Conservation (phyloP, 2,888 invertebrate species). For the Anorthoa munda region DNA sequence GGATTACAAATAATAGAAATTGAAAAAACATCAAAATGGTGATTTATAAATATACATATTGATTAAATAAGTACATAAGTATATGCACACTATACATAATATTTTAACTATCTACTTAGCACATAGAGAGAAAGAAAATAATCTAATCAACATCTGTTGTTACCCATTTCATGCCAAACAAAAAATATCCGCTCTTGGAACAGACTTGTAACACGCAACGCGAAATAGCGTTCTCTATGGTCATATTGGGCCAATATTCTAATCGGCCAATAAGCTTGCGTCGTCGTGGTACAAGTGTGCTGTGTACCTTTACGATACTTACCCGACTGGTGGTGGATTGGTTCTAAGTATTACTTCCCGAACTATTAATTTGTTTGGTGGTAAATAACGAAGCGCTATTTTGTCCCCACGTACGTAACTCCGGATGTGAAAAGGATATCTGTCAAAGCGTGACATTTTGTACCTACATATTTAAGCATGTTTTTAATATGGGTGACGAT, state of each 20-base stretch:
- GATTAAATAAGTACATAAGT: background rate
- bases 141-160: conserved; percentile 49
- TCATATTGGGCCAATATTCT: background rate
- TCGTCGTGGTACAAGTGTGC: conserved; percentile 22
- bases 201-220: conserved; percentile 26
- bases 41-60: background rate
- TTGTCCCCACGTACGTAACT: conserved; percentile 21
- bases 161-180: conserved; percentile 48
- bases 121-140: conserved; percentile 13
- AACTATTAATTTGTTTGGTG: too few relatives aligned
- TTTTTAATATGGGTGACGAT: conserved; percentile 30
- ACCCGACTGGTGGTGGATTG: conserved; percentile 17
- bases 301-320: conserved; percentile 27
- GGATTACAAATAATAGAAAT: too few relatives aligned
- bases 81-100: background rate
- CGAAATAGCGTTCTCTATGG: background rate
- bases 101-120: conserved; percentile 29
- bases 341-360: conserved; percentile 8
- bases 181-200: conserved; percentile 1
- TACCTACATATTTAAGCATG: background rate
- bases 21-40: background rate
- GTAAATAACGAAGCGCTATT: background rate
- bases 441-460: conserved; percentile 37
- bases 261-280: background rate
- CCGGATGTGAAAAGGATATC: conserved; percentile 32